These are phyloP conservation scores for Esox niger DNA, from an alignment of 2,113 vertebrate genomes.

Conservation along the genomic window DNA sequence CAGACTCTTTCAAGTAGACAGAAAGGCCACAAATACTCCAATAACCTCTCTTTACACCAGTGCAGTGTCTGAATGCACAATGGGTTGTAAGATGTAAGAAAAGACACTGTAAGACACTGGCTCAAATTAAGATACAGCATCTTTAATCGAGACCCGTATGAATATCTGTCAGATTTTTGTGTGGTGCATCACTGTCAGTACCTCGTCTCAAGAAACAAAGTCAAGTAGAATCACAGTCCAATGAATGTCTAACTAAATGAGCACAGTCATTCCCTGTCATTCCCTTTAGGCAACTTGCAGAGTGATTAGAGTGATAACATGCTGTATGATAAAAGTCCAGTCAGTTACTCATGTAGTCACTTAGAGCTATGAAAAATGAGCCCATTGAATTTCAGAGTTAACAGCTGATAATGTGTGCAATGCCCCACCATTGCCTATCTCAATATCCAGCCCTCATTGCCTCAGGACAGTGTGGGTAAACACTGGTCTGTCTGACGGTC, in stretches of 20 bases:
- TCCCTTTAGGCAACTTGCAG: not conserved
- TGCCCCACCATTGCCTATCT: not conserved
- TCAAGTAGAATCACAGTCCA: not conserved
- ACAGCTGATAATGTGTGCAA: no score
- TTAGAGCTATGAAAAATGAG: not conserved
- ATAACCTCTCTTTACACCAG: no score
- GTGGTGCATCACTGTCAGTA: not conserved
- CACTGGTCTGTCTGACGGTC: not conserved
- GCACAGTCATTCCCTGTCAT: not conserved
- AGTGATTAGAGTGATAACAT: not conserved
- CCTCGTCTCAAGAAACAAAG: not conserved
- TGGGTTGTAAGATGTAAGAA: no score
- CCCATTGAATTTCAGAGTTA: not conserved
- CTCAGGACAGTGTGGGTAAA: no score
- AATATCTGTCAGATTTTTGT: not conserved
- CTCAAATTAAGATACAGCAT: no score
- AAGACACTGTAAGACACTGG: no score
- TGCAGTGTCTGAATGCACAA: no score
- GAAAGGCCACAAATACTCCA: no score
- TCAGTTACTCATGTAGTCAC: not conserved
- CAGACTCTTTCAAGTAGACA: no score
- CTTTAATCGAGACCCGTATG: not conserved
- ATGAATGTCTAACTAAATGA: constrained; percentile 1
- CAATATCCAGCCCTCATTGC: no score
- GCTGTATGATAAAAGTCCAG: not conserved